Conservation (phyloP, 2,888 invertebrate species). For the Drosophila engyochracea region DNA sequence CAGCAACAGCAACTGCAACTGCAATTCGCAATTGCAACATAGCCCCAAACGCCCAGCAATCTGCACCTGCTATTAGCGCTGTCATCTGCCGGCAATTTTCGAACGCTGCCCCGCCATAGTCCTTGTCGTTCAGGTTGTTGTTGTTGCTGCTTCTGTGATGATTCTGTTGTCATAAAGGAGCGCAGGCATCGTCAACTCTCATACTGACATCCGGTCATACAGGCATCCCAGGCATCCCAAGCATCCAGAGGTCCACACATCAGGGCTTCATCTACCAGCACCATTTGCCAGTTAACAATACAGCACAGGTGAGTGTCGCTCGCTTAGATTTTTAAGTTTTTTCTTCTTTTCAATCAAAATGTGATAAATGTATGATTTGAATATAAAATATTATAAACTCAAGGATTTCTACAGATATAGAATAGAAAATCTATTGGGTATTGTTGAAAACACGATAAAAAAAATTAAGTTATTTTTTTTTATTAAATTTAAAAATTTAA, state of each 20-base stretch:
- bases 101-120: constrained; percentile 18
- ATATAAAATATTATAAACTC: neutral
- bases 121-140: constrained; percentile 31
- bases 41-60: constrained; percentile 47
- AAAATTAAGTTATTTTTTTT: neutral
- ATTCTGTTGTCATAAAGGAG: constrained; percentile 60
- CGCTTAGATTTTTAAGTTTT: too few relatives aligned
- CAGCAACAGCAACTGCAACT: constrained; percentile 30
- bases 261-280: constrained; percentile 34
- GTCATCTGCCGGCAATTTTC: constrained; percentile 49
- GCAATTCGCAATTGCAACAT: constrained; percentile 38
- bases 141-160: constrained; percentile 53
- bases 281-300: constrained; percentile 35
- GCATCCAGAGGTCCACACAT: constrained; percentile 2
- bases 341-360: neutral
- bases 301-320: constrained; percentile 40
- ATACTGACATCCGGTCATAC: constrained; percentile 15
- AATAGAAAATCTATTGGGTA: neutral
- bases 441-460: neutral
- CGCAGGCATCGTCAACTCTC: constrained; percentile 45
- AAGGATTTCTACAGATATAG: neutral
- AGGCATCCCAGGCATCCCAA: constrained; percentile 6
- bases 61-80: constrained; percentile 39
- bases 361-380: neutral
- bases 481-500: neutral